Evolutionary conservation across 2,113 vertebrate genomes (phyloP).

Genomic region (Rhizomys pruinosus): DNA sequence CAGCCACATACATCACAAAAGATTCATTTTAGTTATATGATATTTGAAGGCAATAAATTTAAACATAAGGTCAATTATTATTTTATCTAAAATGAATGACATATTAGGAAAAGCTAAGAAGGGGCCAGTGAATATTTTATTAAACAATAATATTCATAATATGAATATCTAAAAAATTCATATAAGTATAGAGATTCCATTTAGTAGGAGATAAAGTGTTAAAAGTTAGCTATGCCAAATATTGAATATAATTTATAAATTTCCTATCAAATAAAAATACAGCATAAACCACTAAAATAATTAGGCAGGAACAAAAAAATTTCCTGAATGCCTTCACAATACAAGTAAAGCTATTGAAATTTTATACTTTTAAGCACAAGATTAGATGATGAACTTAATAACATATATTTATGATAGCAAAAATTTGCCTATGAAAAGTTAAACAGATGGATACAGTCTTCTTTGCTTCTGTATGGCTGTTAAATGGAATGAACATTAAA

Average conservation of each 20-base stretch:
- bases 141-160: background rate
- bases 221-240: background rate
- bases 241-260: too few relatives aligned
- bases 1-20: background rate
- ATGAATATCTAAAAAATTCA: background rate
- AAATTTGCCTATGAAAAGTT: background rate
- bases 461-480: background rate
- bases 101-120: background rate
- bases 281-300: background rate
- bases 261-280: background rate
- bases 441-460: background rate
- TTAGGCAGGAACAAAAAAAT: background rate
- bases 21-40: background rate
- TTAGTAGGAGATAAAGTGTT: background rate
- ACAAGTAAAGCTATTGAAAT: background rate
- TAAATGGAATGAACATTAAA: background rate
- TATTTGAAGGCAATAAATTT: background rate
- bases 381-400: background rate
- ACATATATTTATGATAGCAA: background rate
- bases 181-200: background rate
- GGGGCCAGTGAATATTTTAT: background rate
- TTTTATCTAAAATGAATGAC: background rate
- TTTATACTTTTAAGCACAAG: background rate
- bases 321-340: background rate
- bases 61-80: background rate